A percentile compares a stretch with the other conserved stretches of the same genome.
phyloP scores from a whole-genome alignment of 30 jellyfish, hydroid and myxozoan genomes.

The Hydractinia echinata region DNA sequence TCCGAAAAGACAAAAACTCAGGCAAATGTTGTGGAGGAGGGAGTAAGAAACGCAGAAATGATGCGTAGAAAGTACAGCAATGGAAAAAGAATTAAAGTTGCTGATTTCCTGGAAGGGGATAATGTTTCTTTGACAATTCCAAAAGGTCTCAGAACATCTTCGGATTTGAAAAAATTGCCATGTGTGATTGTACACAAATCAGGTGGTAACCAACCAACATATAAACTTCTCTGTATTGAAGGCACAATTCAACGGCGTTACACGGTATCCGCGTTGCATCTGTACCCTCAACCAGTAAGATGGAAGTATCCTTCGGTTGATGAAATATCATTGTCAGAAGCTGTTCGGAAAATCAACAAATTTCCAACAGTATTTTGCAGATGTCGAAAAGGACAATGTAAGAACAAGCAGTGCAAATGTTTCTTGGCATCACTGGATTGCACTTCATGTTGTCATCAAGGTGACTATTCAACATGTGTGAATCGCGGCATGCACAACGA shows the following conservation, averaged over 20 bases:
- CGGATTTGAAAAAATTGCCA: conserved; percentile 11
- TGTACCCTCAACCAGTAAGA: conserved; percentile 10
- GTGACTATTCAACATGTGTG: too few species aligned
- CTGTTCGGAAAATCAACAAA: too few species aligned
- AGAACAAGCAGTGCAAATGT: too few species aligned
- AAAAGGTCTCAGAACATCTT: not conserved
- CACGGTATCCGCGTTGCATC: conserved; percentile 14
- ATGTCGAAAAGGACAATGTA: too few species aligned
- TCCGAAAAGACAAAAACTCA: not conserved
- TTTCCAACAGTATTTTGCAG: too few species aligned
- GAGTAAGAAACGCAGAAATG: conserved; percentile 9
- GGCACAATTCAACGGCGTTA: not conserved
- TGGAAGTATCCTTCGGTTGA: not conserved
- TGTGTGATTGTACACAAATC: conserved; percentile 12
- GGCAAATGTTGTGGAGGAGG: not conserved
- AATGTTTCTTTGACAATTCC: conserved; percentile 16
- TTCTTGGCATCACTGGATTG: too few species aligned
- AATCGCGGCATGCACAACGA: too few species aligned
- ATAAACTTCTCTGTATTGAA: not conserved
- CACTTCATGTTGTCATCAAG: too few species aligned
- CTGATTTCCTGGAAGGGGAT: conserved; percentile 7
- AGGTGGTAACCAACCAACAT: conserved; percentile 5
- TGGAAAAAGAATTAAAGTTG: conserved; percentile 9
- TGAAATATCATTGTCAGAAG: too few species aligned
- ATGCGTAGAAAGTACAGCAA: conserved; percentile 6